phyloP scores from a whole-genome alignment of 1,140 invertebrate genomes.

The Saccostrea glomerata region DNA sequence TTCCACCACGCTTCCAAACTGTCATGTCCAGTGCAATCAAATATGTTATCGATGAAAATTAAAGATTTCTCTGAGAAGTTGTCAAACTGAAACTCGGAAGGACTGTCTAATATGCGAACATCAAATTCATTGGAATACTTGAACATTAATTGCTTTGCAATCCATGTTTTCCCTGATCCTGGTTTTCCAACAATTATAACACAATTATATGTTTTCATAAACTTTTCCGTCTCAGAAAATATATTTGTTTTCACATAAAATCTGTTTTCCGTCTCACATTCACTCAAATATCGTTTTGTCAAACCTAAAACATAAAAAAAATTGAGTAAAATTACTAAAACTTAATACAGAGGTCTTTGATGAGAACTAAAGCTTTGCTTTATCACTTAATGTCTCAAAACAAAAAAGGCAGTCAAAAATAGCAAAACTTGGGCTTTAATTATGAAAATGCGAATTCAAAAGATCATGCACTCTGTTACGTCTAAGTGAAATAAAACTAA shows the following conservation, averaged over 20 bases:
- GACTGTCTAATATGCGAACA: not conserved
- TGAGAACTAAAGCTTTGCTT: no score
- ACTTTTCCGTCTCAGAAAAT: not conserved
- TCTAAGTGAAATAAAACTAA: no score
- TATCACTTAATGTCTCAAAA: no score
- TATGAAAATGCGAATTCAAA: no score
- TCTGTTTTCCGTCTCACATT: not conserved
- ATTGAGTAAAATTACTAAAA: no score
- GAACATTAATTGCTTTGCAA: not conserved
- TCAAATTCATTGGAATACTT: not conserved
- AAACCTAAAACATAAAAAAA: not conserved
- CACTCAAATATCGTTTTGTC: not conserved
- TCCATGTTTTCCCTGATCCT: not conserved
- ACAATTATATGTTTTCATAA: not conserved
- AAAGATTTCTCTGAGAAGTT: not conserved
- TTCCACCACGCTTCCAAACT: not conserved
- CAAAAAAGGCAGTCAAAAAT: no score
- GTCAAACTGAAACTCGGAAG: not conserved
- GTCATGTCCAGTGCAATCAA: not conserved
- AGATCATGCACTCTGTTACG: no score
- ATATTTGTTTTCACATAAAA: not conserved
- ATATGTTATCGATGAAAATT: slow-evolving; percentile 20
- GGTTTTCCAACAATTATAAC: not conserved
- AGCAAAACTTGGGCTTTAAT: no score
- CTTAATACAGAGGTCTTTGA: no score